These are phyloP conservation scores for Pentalonia nigronervosa DNA, from an alignment of 1,140 invertebrate species.

Conservation along the genomic window DNA sequence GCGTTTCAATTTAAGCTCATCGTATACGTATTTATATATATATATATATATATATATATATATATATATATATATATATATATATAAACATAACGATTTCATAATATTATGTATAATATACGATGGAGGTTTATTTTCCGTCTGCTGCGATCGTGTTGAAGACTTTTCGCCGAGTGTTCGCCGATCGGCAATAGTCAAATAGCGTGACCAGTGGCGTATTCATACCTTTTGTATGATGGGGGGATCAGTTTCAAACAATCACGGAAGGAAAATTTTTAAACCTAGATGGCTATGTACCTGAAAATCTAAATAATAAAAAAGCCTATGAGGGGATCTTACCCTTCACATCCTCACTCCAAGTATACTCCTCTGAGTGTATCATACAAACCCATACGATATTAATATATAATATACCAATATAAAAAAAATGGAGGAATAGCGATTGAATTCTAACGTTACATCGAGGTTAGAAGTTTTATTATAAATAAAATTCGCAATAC, in stretches of 20 bases:
- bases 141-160: neutral
- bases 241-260: too few species aligned
- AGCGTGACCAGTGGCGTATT: neutral
- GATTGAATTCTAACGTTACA: neutral
- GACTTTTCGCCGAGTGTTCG: neutral
- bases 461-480: neutral
- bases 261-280: too few species aligned
- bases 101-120: neutral
- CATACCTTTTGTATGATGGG: too few species aligned
- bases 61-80: too few species aligned
- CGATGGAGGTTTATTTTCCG: neutral
- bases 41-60: too few species aligned
- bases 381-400: neutral
- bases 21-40: too few species aligned
- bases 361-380: neutral
- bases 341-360: too few species aligned
- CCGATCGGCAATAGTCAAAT: neutral
- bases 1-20: neutral
- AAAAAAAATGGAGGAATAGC: neutral
- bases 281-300: too few species aligned
- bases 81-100: neutral
- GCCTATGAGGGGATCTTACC: too few species aligned
- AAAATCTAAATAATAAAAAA: too few species aligned
- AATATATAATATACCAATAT: too few species aligned
- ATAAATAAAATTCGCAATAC: neutral